Evolutionary conservation across 1,140 invertebrate genomes (phyloP).

Genomic region (Dryas iulia): DNA sequence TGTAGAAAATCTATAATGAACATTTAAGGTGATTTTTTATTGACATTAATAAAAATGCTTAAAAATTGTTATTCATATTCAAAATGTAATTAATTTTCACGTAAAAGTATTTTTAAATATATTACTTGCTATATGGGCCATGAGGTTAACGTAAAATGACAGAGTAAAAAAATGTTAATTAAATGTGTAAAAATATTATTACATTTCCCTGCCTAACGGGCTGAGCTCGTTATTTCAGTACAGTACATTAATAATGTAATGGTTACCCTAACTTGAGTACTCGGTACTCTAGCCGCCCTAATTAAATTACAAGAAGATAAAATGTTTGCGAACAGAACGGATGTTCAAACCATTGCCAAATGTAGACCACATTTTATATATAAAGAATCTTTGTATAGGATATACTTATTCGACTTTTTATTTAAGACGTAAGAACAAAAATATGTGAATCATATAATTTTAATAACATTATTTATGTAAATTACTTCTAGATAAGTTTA

Average conservation of each 20-base stretch:
- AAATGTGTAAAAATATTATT: neutral
- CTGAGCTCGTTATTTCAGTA: slow-evolving; percentile 12
- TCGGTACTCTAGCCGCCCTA: slow-evolving; percentile 40
- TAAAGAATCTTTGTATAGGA: slow-evolving; percentile 35
- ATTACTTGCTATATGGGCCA: neutral
- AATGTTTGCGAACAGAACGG: slow-evolving; percentile 53
- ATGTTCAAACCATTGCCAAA: slow-evolving; percentile 70
- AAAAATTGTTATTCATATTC: neutral
- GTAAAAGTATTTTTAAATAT: neutral
- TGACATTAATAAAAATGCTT: neutral
- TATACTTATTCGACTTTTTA: neutral
- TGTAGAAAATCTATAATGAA: neutral
- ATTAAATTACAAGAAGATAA: slow-evolving; percentile 51
- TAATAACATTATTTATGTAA: neutral
- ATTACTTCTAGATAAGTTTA: neutral
- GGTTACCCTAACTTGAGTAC: slow-evolving; percentile 24
- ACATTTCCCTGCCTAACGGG: slow-evolving; percentile 3
- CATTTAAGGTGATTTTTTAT: neutral
- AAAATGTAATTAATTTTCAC: neutral
- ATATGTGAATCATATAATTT: neutral
- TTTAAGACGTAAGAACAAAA: no score
- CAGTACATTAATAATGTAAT: slow-evolving; percentile 21
- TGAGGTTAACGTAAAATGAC: slow-evolving; percentile 5
- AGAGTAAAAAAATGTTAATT: neutral
- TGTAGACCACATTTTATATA: slow-evolving; percentile 44